Base-by-base conservation (phyloP, 2,113 vertebrate species). In the Rattus rattus region DNA sequence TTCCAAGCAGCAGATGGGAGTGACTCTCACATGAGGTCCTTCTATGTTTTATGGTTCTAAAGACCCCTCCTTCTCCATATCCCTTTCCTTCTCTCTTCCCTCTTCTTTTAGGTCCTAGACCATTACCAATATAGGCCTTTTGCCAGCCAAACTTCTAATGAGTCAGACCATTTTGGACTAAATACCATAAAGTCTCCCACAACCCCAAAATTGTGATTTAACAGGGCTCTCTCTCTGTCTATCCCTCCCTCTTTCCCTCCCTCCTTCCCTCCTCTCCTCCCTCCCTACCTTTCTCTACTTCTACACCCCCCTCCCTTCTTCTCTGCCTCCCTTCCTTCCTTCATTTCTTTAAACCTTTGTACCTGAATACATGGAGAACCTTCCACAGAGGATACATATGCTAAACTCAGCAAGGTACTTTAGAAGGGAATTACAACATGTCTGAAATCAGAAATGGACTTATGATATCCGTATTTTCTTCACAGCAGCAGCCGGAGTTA, bases 381-480 rank as follows among this genome's bases (percentile, higher is more conserved):
- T 93, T 91, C 79, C 83, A 49, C 69, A 0, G 12, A 94, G 69
- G 93, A 90, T 90, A 84, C 96, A 90, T 26, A 97, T 69, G 61
- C 65, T 95, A 91, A 95, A 92, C 89, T 49, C 91, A 91, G 96
- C 6, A 39, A 96, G 30, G 33, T 14, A 73, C 90, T 96, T 85
- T 63, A 91, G 84, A 73, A 97, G 76, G 76, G 98, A 97, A 98
- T 90, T 2, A 76, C 70, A n/a, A 93, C 56, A 63, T 30, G 83
- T 52, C 87, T 77, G 76, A 96, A 96, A 96, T 94, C 84, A 97
- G 75, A 96, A 97, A 97, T 20, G 86, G 20, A 43, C 94, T 96
- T 92, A 91, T 89, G 87, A 52, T 33, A 86, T 77, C 91, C 81
- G 43, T 83, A 96, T 94, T 96, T 96, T 93, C 95, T 96, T 77